Percentiles rank a stretch among this genome's conserved stretches.
These are phyloP conservation scores for Heteromormyrus szaboi DNA, from an alignment of 2,797 vertebrate species.

Conservation along the genomic window DNA sequence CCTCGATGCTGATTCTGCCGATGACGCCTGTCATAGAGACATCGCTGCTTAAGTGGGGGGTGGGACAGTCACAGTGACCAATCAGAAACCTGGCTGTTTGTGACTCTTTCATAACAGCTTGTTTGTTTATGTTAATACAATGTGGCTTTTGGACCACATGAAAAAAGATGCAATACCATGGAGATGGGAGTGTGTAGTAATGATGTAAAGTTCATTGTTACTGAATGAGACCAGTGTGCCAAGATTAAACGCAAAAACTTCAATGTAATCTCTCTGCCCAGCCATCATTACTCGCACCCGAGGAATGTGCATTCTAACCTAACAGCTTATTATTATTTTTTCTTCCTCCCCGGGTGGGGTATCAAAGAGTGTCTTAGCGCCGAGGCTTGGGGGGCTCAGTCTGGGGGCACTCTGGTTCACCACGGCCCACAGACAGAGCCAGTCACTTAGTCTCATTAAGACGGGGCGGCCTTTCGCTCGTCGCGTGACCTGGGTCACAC, in stretches of 20 bases:
- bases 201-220: slow-evolving; percentile 81
- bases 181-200: slow-evolving; percentile 72
- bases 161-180: slow-evolving; percentile 65
- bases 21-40: background rate
- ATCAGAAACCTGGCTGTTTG: background rate
- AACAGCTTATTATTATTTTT: slow-evolving; percentile 62
- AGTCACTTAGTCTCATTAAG: slow-evolving; percentile 92
- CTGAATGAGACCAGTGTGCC: slow-evolving; percentile 76
- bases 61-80: background rate
- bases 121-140: slow-evolving; percentile 35
- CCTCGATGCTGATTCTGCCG: background rate
- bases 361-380: slow-evolving; percentile 88
- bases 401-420: slow-evolving; percentile 72
- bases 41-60: background rate
- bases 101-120: background rate
- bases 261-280: slow-evolving; percentile 83
- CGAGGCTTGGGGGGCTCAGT: slow-evolving; percentile 80
- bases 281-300: slow-evolving; percentile 92
- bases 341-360: slow-evolving; percentile 61
- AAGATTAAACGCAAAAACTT: slow-evolving; percentile 98
- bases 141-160: slow-evolving; percentile 50
- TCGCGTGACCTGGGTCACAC: slow-evolving; percentile 81
- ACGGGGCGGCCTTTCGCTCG: slow-evolving; percentile 72
- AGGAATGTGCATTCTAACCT: slow-evolving; percentile 80
- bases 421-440: slow-evolving; percentile 42